Percentiles rank a stretch among this genome's conserved stretches.
Conservation (phyloP, 1,140 invertebrate genomes). For the Brachionus koreanus region DNA sequence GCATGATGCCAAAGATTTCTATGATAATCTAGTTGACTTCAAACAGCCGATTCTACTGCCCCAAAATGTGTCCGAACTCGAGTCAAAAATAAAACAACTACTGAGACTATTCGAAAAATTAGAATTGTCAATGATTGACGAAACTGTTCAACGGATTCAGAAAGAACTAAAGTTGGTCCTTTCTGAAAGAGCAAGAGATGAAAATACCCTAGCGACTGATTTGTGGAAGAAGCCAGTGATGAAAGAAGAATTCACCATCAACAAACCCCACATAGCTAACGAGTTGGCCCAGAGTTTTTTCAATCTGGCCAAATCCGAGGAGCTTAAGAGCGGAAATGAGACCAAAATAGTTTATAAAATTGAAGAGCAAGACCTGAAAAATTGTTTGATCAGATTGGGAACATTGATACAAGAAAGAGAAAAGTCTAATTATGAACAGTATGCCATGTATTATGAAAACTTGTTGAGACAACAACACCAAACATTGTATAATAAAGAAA, state of each 20-base stretch:
- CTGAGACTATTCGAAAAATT: slow-evolving; percentile 1
- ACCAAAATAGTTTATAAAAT: slow-evolving; percentile 48
- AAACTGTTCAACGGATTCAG: slow-evolving; percentile 51
- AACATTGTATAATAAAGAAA: slow-evolving; percentile 50
- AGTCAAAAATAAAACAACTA: slow-evolving; percentile 24
- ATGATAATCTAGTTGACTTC: slow-evolving; percentile 34
- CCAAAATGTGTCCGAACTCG: slow-evolving; percentile 7
- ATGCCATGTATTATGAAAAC: slow-evolving; percentile 58
- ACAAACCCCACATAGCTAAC: slow-evolving; percentile 54
- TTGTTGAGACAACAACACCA: slow-evolving; percentile 53
- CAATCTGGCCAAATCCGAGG: slow-evolving; percentile 47
- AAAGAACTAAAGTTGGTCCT: slow-evolving; percentile 53
- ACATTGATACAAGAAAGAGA: slow-evolving; percentile 52
- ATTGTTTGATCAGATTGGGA: slow-evolving; percentile 50
- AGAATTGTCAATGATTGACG: slow-evolving; percentile 51
- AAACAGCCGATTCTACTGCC: slow-evolving; percentile 25
- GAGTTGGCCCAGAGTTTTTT: slow-evolving; percentile 52
- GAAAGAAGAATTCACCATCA: slow-evolving; percentile 57
- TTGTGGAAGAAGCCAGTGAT: slow-evolving; percentile 58
- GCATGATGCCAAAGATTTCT: not conserved
- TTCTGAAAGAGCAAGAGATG: slow-evolving; percentile 54
- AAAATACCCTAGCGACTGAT: slow-evolving; percentile 54
- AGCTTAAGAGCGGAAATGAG: slow-evolving; percentile 45
- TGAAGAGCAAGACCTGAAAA: slow-evolving; percentile 49
- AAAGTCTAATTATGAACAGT: slow-evolving; percentile 55